phyloP scores from a whole-genome alignment of 2,888 invertebrate species.

The Bombylius major region DNA sequence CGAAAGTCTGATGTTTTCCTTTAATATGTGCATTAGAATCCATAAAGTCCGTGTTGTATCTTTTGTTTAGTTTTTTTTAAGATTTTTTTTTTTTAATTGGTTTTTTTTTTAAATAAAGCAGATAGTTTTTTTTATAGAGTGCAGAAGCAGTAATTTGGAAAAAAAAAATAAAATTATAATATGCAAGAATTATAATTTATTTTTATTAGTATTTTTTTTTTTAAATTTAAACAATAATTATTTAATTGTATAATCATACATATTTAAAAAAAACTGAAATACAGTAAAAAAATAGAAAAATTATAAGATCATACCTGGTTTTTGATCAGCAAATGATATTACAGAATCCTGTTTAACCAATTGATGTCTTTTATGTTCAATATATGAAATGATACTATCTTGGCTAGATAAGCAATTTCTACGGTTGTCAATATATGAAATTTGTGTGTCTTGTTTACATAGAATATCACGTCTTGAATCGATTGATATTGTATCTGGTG shows the following conservation, averaged over 20 bases:
- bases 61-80: background rate
- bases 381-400: slow-evolving; percentile 22
- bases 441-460: slow-evolving; percentile 24
- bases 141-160: background rate
- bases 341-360: slow-evolving; percentile 37
- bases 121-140: background rate
- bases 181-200: too few species aligned
- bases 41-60: background rate
- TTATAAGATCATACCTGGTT: slow-evolving; percentile 21
- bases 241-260: too few species aligned
- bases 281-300: too few species aligned
- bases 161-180: background rate
- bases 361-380: slow-evolving; percentile 33
- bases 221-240: too few species aligned
- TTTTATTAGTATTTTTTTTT: too few species aligned
- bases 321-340: slow-evolving; percentile 36
- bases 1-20: background rate
- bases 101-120: background rate
- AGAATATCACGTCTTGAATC: slow-evolving; percentile 28
- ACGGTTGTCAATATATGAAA: slow-evolving; percentile 22
- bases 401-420: slow-evolving; percentile 17
- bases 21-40: background rate
- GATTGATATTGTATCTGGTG: slow-evolving; percentile 31
- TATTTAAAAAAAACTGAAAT: too few species aligned
- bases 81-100: background rate